Percentiles rank a stretch among this genome's conserved stretches.
phyloP scores from a whole-genome alignment of 2,113 vertebrate species.

The Noctilio leporinus region DNA sequence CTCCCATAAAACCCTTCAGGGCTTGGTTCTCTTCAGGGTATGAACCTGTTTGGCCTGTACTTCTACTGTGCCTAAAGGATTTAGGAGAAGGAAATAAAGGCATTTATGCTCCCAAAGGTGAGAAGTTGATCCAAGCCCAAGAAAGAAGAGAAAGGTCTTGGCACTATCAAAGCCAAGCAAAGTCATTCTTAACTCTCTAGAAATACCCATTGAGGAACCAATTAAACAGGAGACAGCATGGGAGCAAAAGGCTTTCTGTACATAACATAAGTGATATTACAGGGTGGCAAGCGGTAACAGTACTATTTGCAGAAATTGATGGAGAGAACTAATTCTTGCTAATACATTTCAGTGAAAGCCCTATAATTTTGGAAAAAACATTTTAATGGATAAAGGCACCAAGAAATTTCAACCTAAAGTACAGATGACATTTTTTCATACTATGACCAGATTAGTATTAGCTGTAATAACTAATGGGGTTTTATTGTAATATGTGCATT shows the following conservation, averaged over 20 bases:
- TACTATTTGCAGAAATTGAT: background rate
- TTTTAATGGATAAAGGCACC: background rate
- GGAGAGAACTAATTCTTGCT: background rate
- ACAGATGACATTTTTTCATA: background rate
- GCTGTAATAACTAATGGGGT: background rate
- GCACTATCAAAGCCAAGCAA: background rate
- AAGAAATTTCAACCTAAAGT: background rate
- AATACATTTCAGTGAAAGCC: background rate
- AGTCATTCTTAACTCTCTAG: background rate
- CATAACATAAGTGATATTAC: background rate
- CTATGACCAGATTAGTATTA: background rate
- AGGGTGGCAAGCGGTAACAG: too few species aligned
- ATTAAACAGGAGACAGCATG: background rate
- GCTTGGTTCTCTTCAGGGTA: background rate
- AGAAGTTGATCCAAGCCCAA: background rate
- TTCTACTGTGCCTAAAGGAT: background rate
- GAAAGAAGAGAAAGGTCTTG: background rate
- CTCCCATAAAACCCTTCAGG: background rate
- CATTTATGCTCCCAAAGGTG: background rate
- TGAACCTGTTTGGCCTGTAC: background rate
- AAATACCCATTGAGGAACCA: background rate
- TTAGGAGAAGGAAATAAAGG: background rate
- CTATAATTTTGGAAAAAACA: background rate
- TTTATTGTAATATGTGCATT: constrained; percentile 4
- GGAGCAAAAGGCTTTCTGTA: background rate